These are phyloP conservation scores for Metopia argyrocephala DNA, from an alignment of 2,888 invertebrate genomes.

Conservation along the genomic window DNA sequence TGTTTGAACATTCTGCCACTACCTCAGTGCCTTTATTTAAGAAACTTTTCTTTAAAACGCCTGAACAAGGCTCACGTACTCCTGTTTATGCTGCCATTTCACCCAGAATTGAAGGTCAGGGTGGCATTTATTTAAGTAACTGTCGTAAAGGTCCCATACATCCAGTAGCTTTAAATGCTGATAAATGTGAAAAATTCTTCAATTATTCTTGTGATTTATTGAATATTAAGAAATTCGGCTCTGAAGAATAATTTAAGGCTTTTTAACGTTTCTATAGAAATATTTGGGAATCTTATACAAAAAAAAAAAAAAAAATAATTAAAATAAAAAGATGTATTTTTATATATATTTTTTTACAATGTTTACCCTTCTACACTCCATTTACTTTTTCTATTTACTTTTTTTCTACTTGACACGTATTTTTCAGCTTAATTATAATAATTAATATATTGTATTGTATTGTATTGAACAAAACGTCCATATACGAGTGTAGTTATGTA, in stretches of 20 bases:
- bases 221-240: slow-evolving; percentile 79
- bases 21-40: slow-evolving; percentile 83
- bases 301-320: too few species aligned
- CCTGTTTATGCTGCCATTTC: slow-evolving; percentile 88
- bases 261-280: neutral
- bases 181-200: slow-evolving; percentile 84
- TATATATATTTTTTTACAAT: neutral
- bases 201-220: slow-evolving; percentile 83
- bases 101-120: slow-evolving; percentile 84
- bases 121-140: slow-evolving; percentile 91
- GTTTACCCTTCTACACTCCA: neutral
- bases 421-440: slow-evolving; percentile 42
- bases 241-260: slow-evolving; percentile 25
- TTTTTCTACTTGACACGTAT: slow-evolving; percentile 9
- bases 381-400: neutral
- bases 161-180: slow-evolving; percentile 80
- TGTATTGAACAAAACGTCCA: slow-evolving; percentile 48
- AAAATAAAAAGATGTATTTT: too few species aligned
- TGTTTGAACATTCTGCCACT: slow-evolving; percentile 86
- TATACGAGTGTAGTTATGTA: slow-evolving; percentile 30
- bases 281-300: neutral
- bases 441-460: slow-evolving; percentile 31
- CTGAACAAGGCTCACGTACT: slow-evolving; percentile 88
- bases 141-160: slow-evolving; percentile 82
- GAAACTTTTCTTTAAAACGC: slow-evolving; percentile 86